These are phyloP conservation scores for Cancer borealis DNA, from an alignment of 2,888 invertebrate species.

Conservation along the genomic window DNA sequence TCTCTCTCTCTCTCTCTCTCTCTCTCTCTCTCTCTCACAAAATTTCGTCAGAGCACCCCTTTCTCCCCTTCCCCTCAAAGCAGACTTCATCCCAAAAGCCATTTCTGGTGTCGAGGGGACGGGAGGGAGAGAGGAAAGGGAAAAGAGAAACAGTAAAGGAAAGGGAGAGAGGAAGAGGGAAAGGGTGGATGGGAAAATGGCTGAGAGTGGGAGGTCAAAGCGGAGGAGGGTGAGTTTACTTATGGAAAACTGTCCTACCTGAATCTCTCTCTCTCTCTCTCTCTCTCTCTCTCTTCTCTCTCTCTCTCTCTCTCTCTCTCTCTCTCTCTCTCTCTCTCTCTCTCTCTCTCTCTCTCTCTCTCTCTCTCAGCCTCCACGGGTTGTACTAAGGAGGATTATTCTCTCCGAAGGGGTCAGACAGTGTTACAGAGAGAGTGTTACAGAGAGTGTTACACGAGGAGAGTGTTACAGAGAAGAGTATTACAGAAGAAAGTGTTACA, in stretches of 20 bases:
- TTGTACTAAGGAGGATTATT: too few relatives aligned
- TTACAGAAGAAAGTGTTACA: too few relatives aligned
- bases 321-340: not conserved
- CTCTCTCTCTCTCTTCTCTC: conserved; percentile 31
- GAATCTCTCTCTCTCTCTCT: conserved; percentile 59
- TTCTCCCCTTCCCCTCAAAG: too few relatives aligned
- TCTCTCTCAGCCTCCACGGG: not conserved
- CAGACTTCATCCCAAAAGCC: too few relatives aligned
- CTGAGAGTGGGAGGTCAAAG: not conserved
- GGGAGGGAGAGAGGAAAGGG: not conserved
- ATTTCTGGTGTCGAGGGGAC: not conserved
- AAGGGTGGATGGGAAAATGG: not conserved
- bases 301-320: not conserved
- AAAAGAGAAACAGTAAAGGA: not conserved
- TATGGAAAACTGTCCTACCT: not conserved
- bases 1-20: too few relatives aligned
- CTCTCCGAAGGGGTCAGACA: not conserved
- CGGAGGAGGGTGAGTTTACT: not conserved
- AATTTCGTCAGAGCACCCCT: too few relatives aligned
- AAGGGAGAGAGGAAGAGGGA: not conserved
- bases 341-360: not conserved
- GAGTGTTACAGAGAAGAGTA: too few relatives aligned
- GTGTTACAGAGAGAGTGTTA: conserved; percentile 33
- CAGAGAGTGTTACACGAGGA: not conserved
- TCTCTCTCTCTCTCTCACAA: too few relatives aligned